Base-by-base conservation (phyloP, 2,113 vertebrate genomes). In the Anarrhichthys ocellatus region DNA sequence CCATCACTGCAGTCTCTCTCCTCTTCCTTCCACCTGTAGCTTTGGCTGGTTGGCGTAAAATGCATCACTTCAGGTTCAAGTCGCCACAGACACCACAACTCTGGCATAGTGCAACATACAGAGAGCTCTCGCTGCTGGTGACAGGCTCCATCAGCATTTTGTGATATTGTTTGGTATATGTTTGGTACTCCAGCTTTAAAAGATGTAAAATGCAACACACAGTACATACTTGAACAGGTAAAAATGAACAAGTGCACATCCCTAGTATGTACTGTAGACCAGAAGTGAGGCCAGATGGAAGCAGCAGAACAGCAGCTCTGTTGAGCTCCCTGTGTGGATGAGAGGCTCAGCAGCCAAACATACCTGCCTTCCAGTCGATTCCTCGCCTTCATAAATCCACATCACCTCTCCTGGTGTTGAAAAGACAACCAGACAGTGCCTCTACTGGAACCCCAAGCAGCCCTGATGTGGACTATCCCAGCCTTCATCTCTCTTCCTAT, bases 241-340 rank as follows among this genome's bases (percentile, higher is more conserved):
- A 81, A 69, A 42, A 63, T 54, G 7, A 8, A 69, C 69, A 29
- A 24, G 20, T 81, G 50, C 50, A 71, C 74, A 73, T 83, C 42
- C 2, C 32, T 27, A 17, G 5, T 40, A 67, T 66, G 48, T 58
- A 59, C 11, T 65, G 44, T 61, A 9, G 56, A 72, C 32, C 52
- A 75, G 63, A 32, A 58, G 74, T 78, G 80, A 83, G 75, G 84
- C 78, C 78, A 83, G 74, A 82, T 54, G 59, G 18, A 78, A 56
- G 44, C 44, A 73, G 73, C 80, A 81, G 46, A 78, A 77, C 80
- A 82, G 75, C 78, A 82, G 48, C 65, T 82, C 66, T 73, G 72
- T 88, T 18, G 27, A 77, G 59, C 76, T 87, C 85, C 85, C 90
- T 79, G 85, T 89, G 88, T 86, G 82, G 85, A 91, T 88, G 90